phyloP scores from a whole-genome alignment of 2,888 invertebrate genomes.

The Eudemis profundana region DNA sequence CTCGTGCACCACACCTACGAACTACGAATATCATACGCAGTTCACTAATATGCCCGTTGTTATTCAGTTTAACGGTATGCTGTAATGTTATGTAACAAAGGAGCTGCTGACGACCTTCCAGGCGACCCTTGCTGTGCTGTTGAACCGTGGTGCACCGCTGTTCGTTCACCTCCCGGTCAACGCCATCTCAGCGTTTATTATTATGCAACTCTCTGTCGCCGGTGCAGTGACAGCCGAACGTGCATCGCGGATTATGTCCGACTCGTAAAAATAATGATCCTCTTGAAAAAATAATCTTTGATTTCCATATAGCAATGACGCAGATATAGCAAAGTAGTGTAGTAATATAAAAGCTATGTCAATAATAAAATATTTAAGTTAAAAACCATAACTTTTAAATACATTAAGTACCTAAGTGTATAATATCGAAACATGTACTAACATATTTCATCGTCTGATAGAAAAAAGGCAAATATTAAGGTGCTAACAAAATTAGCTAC shows the following conservation, averaged over 20 bases:
- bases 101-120: slow-evolving; percentile 69
- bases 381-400: too few relatives aligned
- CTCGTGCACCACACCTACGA: neutral
- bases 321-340: too few relatives aligned
- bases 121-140: slow-evolving; percentile 58
- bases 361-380: too few relatives aligned
- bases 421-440: too few relatives aligned
- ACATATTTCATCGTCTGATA: too few relatives aligned
- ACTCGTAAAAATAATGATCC: neutral
- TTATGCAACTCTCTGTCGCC: slow-evolving; percentile 52
- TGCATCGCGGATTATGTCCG: slow-evolving; percentile 7
- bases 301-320: too few relatives aligned
- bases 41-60: slow-evolving; percentile 13
- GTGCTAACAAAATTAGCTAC: too few relatives aligned
- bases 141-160: slow-evolving; percentile 70
- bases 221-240: slow-evolving; percentile 18
- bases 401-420: too few relatives aligned
- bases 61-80: slow-evolving; percentile 20
- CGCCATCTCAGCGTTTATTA: slow-evolving; percentile 57
- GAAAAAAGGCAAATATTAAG: too few relatives aligned
- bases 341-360: too few relatives aligned
- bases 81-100: slow-evolving; percentile 63
- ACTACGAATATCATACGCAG: neutral
- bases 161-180: slow-evolving; percentile 69
- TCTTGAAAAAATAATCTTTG: too few relatives aligned